Evolutionary conservation across 2,888 invertebrate species (phyloP).

Genomic region (Aplocera efformata): DNA sequence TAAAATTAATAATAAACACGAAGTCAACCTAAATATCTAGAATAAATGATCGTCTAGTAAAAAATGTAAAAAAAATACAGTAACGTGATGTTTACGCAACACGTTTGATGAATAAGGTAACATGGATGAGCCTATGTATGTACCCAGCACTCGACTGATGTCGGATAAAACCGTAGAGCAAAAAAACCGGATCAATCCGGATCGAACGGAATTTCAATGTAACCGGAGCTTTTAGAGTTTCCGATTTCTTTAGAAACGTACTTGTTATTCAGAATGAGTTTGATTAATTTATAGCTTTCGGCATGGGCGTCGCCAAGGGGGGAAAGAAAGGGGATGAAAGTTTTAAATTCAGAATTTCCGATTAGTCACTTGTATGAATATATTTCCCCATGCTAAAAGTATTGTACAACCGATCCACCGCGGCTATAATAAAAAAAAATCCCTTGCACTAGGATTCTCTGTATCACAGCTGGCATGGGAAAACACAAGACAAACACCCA

Average conservation of each 20-base stretch:
- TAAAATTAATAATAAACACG: too few relatives aligned
- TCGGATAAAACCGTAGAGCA: conserved; percentile 25
- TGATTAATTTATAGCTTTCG: conserved; percentile 28
- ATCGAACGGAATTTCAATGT: conserved; percentile 30
- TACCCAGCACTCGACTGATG: conserved; percentile 25
- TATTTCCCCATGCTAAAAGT: too few relatives aligned
- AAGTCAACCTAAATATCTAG: too few relatives aligned
- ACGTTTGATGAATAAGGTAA: conserved; percentile 32
- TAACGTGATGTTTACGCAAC: conserved; percentile 25
- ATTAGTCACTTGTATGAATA: too few relatives aligned
- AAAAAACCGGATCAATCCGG: conserved; percentile 31
- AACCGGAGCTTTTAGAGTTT: conserved; percentile 27
- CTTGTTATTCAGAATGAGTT: conserved; percentile 26
- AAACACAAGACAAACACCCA: too few relatives aligned
- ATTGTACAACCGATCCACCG: too few relatives aligned
- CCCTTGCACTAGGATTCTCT: too few relatives aligned
- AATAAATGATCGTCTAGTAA: too few relatives aligned
- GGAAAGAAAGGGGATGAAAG: conserved; percentile 21
- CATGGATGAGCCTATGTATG: conserved; percentile 24
- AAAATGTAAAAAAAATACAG: conserved; percentile 19
- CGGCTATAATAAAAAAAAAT: too few relatives aligned
- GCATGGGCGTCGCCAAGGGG: too few relatives aligned
- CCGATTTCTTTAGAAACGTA: conserved; percentile 25
- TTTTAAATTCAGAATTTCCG: too few relatives aligned
- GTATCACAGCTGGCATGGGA: too few relatives aligned